Conservation (phyloP, 2,113 vertebrate genomes). For the Phylloscopus trochiloides region DNA sequence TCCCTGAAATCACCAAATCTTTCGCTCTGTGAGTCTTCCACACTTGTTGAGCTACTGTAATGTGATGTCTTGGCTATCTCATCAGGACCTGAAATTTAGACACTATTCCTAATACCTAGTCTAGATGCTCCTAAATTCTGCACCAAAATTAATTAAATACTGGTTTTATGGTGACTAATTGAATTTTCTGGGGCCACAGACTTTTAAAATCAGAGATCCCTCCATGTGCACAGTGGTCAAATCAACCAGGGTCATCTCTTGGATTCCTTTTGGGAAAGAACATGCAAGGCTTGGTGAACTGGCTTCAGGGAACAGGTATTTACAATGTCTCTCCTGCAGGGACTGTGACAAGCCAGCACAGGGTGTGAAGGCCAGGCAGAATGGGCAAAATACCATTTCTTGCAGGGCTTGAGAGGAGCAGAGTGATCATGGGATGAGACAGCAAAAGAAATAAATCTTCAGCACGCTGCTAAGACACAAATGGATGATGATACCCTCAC, state of each 20-base stretch:
- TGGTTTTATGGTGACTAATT: background rate
- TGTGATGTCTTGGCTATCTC: background rate
- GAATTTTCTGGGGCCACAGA: background rate
- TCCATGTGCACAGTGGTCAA: background rate
- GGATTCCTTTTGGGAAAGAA: background rate
- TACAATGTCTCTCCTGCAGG: rapidly evolving
- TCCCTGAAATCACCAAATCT: background rate
- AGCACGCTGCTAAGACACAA: background rate
- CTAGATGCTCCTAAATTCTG: background rate
- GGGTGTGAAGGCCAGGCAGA: background rate
- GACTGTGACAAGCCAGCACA: background rate
- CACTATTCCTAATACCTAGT: background rate
- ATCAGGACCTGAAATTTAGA: background rate
- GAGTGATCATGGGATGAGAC: background rate
- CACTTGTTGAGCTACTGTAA: background rate
- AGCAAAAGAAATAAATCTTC: background rate
- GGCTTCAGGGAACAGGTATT: background rate
- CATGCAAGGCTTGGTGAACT: background rate
- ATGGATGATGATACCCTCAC: too few species aligned
- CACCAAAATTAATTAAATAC: background rate
- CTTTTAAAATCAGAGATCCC: background rate
- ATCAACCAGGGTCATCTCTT: background rate
- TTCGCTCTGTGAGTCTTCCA: background rate
- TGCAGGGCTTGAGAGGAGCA: background rate
- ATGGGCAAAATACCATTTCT: background rate